phyloP scores from a whole-genome alignment of 23 tunicate genomes.

The Phallusia fumigata region DNA sequence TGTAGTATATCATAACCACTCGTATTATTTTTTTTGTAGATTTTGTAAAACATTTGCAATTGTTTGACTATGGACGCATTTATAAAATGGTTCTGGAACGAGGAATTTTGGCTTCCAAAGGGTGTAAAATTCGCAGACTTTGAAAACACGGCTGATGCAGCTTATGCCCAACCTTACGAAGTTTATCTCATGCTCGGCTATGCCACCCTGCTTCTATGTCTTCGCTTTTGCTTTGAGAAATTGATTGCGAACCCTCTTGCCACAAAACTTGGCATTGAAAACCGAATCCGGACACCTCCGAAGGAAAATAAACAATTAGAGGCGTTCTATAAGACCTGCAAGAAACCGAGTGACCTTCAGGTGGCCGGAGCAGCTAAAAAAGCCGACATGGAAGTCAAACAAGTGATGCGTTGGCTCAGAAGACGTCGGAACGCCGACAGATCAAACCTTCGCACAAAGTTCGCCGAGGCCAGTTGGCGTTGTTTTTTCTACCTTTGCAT shows the following conservation, averaged over 20 bases:
- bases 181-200: neutral
- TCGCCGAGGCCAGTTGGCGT: conserved; percentile 91
- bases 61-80: too few relatives aligned
- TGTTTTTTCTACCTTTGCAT: conserved; percentile 65
- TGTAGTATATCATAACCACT: too few relatives aligned
- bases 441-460: conserved; percentile 55
- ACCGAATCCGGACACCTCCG: conserved; percentile 4
- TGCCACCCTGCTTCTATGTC: neutral
- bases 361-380: conserved; percentile 21
- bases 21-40: too few relatives aligned
- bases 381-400: conserved; percentile 20
- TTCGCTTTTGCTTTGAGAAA: neutral
- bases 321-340: neutral
- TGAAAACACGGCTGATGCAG: neutral
- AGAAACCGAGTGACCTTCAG: neutral
- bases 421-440: conserved; percentile 48
- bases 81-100: conserved; percentile 14
- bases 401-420: conserved; percentile 71
- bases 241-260: neutral
- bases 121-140: neutral
- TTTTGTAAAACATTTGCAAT: too few relatives aligned
- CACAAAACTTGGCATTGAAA: neutral
- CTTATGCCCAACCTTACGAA: neutral
- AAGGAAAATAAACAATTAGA: neutral
- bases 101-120: conserved; percentile 19